Evolutionary conservation across 2,888 invertebrate species (phyloP).

Genomic region (Miltochrista miniata): DNA sequence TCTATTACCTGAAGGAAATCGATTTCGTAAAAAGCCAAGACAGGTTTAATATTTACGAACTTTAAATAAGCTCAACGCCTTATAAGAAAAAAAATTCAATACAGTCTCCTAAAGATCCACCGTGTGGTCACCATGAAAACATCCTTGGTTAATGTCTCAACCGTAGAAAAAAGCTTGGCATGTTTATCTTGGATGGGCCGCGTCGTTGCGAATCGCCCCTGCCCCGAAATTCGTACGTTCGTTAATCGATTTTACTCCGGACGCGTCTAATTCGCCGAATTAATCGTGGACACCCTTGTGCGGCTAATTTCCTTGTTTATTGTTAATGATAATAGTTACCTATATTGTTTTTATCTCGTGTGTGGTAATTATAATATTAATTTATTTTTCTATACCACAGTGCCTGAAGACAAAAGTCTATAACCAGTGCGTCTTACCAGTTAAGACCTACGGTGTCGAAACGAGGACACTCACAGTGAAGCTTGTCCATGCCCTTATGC

Average conservation of each 20-base stretch:
- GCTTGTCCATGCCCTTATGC: too few species aligned
- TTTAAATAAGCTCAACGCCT: too few species aligned
- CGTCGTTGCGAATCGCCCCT: slow-evolving; percentile 69
- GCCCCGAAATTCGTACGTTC: slow-evolving; percentile 47
- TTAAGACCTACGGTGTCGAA: too few species aligned
- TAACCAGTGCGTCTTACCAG: too few species aligned
- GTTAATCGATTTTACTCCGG: slow-evolving; percentile 80
- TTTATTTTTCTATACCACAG: too few species aligned
- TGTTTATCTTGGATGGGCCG: slow-evolving; percentile 79
- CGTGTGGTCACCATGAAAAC: slow-evolving; percentile 55
- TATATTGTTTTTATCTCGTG: slow-evolving; percentile 45
- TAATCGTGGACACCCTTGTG: slow-evolving; percentile 80
- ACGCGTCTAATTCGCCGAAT: slow-evolving; percentile 79
- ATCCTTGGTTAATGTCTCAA: slow-evolving; percentile 83
- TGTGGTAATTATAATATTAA: slow-evolving; percentile 3
- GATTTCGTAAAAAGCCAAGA: too few species aligned
- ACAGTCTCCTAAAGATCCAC: slow-evolving; percentile 23
- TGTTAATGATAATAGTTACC: slow-evolving; percentile 53
- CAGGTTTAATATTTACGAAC: too few species aligned
- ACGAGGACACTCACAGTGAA: too few species aligned
- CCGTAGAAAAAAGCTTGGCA: slow-evolving; percentile 77
- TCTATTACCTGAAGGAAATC: too few species aligned
- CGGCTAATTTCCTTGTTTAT: slow-evolving; percentile 78
- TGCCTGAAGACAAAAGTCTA: too few species aligned
- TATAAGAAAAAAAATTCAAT: slow-evolving; percentile 1